These are phyloP conservation scores for Hyles vespertilio DNA, from an alignment of 1,140 invertebrate genomes.

Conservation along the genomic window DNA sequence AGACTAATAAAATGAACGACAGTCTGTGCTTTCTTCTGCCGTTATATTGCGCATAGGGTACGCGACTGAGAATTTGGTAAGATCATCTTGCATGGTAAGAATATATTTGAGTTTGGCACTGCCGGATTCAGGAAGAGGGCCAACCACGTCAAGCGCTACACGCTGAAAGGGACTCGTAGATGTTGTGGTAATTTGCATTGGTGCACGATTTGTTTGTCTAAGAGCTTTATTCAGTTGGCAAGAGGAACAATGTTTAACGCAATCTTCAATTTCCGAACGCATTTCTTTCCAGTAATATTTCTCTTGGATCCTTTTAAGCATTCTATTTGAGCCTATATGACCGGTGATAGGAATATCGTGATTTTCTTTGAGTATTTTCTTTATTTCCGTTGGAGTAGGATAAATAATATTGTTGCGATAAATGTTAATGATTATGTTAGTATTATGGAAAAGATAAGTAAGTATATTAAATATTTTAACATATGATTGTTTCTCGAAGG, in stretches of 20 bases:
- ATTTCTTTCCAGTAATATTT: slow-evolving; percentile 22
- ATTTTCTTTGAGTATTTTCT: slow-evolving; percentile 17
- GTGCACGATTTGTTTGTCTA: slow-evolving; percentile 5
- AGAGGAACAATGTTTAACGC: slow-evolving; percentile 15
- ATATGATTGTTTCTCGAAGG: slow-evolving; percentile 3
- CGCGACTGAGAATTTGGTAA: slow-evolving; percentile 6
- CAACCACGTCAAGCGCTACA: slow-evolving; percentile 1
- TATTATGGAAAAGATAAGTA: slow-evolving; percentile 13
- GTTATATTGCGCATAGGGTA: slow-evolving; percentile 5
- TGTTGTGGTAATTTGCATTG: slow-evolving; percentile 9
- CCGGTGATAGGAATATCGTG: slow-evolving; percentile 14
- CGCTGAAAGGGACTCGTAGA: slow-evolving; percentile 1
- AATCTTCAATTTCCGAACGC: slow-evolving; percentile 18
- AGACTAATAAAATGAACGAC: no score
- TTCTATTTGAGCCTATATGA: slow-evolving; percentile 11
- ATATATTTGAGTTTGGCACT: slow-evolving; percentile 1
- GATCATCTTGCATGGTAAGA: slow-evolving; percentile 6
- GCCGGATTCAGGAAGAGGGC: slow-evolving; percentile 10
- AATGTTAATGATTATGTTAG: slow-evolving; percentile 15
- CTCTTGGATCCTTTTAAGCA: slow-evolving; percentile 15
- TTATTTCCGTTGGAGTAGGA: slow-evolving; percentile 11
- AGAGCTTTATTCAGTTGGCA: slow-evolving; percentile 28
- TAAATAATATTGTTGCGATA: slow-evolving; percentile 14
- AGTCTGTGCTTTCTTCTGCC: slow-evolving; percentile 8
- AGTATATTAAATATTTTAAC: slow-evolving; percentile 14